phyloP scores from a whole-genome alignment of 2,113 vertebrate genomes.

The Sterrhoptilus dennistouni region DNA sequence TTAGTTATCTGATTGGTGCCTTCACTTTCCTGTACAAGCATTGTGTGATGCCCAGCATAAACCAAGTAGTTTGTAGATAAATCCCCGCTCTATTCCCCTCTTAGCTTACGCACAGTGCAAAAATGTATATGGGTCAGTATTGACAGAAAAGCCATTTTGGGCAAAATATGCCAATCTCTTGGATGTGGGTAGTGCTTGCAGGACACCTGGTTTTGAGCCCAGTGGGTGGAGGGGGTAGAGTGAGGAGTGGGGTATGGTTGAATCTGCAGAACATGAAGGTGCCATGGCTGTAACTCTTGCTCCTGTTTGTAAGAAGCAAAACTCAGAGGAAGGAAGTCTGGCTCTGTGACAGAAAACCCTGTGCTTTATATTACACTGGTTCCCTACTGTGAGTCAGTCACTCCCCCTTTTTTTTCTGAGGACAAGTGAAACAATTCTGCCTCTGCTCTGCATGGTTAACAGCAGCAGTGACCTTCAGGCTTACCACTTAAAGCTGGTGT shows the following conservation, averaged over 20 bases:
- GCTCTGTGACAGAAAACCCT: constrained; percentile 46
- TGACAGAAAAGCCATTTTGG: background rate
- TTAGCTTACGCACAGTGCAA: background rate
- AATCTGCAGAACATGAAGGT: background rate
- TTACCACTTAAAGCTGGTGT: constrained; percentile 51
- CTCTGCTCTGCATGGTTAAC: constrained; percentile 44
- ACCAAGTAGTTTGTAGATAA: background rate
- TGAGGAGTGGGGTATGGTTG: background rate
- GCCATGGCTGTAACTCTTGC: background rate
- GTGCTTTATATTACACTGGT: constrained; percentile 50
- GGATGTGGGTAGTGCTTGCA: background rate
- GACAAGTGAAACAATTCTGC: background rate
- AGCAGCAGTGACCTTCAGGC: constrained; percentile 74
- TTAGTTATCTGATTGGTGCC: background rate
- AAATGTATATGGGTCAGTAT: background rate
- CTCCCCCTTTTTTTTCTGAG: constrained; percentile 29
- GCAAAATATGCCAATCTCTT: background rate
- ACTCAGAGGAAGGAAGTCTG: constrained; percentile 47
- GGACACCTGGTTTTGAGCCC: background rate
- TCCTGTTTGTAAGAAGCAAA: constrained; percentile 51
- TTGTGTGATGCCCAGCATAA: background rate
- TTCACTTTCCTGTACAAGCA: background rate
- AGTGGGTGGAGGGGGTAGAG: background rate
- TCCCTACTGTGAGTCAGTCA: constrained; percentile 48
- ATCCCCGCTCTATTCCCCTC: background rate